Base-by-base conservation (phyloP, 2,113 vertebrate species). In the Macrotis lagotis region DNA sequence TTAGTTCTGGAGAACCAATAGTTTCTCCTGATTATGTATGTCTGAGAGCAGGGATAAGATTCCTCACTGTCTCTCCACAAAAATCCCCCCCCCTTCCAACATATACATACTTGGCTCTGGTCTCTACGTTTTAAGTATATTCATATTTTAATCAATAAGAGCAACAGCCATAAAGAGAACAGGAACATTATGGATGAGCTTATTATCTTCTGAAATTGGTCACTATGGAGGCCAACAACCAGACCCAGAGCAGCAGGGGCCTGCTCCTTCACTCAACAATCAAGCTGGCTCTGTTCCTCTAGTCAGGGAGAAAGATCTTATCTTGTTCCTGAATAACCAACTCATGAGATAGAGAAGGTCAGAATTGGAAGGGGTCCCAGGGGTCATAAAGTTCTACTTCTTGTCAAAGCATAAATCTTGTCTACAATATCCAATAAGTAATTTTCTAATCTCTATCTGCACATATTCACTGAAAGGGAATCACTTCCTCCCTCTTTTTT, bases 131-230 rank as follows among this genome's bases (percentile, higher is more conserved):
- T 8, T 48, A 31, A 49, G 47, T 16, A 49, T 89, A 49, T 90
- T 96, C 94, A 92, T 97, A 97, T 93, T 97, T 97, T 97, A 97
- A 94, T 97, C 97, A 96, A 96, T 93, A 50, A 52, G 0, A 44
- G 3, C 9, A 14, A 49, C 95, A 96, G 91, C 95, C 94, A 96
- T 95, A 92, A 83, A 88, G 94, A 97, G 96, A 97, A 94, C 97
- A 97, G 96, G 94, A 92, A 92, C n/a, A 53, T 98, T 98, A 98
- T 97, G 97, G 98, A 98, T 97, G 98, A 95, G 96, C 97, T 96
- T 97, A 97, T 97, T 98, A 98, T 96, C 0, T 49, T 93, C 95
- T 94, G 92, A 97, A 98, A 98, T 97, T 97, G 97, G 98, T 98
- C 97, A 97, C 96, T 95, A 94, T 95, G 97, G 97, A 97, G 96